Evolutionary conservation across 2,113 vertebrate genomes (phyloP).

Genomic region (Heloderma charlesbogerti): DNA sequence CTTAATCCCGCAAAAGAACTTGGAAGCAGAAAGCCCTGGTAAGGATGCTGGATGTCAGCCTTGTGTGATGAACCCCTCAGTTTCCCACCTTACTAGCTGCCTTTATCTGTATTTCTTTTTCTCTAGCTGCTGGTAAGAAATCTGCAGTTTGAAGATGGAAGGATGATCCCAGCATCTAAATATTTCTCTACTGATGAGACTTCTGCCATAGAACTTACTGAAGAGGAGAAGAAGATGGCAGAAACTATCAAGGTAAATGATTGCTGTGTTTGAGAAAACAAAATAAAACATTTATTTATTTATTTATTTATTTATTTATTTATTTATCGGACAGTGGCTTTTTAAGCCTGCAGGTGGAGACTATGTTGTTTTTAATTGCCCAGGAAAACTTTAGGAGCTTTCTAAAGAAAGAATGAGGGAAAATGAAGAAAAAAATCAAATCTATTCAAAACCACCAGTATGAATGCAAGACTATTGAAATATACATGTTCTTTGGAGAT

Average conservation of each 20-base stretch:
- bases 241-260: conserved; percentile 79
- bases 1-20: too few species aligned
- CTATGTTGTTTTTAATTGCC: neutral
- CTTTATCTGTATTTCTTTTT: neutral
- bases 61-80: too few species aligned
- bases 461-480: neutral
- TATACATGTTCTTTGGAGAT: neutral
- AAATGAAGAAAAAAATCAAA: neutral
- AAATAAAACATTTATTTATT: conserved; percentile 13
- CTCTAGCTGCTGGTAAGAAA: conserved; percentile 82
- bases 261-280: conserved; percentile 19
- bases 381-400: neutral
- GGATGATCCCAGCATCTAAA: conserved; percentile 86
- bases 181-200: conserved; percentile 81
- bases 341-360: neutral
- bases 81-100: neutral
- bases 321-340: neutral
- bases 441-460: neutral
- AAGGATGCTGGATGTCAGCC: too few species aligned
- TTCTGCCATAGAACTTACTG: conserved; percentile 77
- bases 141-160: conserved; percentile 85
- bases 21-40: too few species aligned
- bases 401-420: neutral
- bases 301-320: too few species aligned
- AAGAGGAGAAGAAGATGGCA: conserved; percentile 80